phyloP scores from a whole-genome alignment of 92 coral and sea anemone species.

The Blastomussa wellsi region DNA sequence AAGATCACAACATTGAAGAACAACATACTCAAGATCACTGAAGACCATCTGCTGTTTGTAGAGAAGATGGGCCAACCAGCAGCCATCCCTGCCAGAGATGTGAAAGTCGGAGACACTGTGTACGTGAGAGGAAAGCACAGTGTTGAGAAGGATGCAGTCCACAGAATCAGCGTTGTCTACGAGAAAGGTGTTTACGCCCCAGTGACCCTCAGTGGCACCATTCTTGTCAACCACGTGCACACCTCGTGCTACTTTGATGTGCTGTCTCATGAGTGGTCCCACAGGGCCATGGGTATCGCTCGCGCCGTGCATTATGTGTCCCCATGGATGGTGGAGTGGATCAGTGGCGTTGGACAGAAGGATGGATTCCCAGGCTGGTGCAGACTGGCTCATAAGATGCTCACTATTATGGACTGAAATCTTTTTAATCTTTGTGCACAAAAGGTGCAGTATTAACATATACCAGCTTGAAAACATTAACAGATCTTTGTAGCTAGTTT shows the following conservation, averaged over 20 bases:
- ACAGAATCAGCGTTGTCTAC: neutral
- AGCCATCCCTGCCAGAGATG: constrained; percentile 53
- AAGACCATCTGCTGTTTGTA: constrained; percentile 50
- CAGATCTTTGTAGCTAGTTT: too few relatives aligned
- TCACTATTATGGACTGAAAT: constrained; percentile 4
- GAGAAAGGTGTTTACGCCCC: constrained; percentile 58
- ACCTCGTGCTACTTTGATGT: constrained; percentile 63
- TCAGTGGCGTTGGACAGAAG: constrained; percentile 37
- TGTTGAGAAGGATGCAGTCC: constrained; percentile 13
- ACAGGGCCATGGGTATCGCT: constrained; percentile 41
- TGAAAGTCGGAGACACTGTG: constrained; percentile 20
- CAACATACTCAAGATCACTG: constrained; percentile 39
- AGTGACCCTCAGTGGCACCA: constrained; percentile 51
- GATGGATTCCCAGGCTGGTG: constrained; percentile 64
- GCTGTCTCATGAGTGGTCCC: constrained; percentile 44
- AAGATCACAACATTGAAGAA: constrained; percentile 12
- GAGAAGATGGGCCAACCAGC: neutral
- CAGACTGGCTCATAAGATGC: constrained; percentile 33
- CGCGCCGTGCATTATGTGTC: constrained; percentile 41
- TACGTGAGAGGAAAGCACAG: neutral
- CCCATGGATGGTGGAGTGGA: constrained; percentile 33
- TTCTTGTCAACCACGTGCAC: constrained; percentile 50
- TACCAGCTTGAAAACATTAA: neutral
- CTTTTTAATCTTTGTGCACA: too few relatives aligned
- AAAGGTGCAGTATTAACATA: neutral